A percentile compares a stretch with the other conserved stretches of the same genome.
phyloP scores from a whole-genome alignment of 2,797 vertebrate genomes.

The Dendrocincla fuliginosa region DNA sequence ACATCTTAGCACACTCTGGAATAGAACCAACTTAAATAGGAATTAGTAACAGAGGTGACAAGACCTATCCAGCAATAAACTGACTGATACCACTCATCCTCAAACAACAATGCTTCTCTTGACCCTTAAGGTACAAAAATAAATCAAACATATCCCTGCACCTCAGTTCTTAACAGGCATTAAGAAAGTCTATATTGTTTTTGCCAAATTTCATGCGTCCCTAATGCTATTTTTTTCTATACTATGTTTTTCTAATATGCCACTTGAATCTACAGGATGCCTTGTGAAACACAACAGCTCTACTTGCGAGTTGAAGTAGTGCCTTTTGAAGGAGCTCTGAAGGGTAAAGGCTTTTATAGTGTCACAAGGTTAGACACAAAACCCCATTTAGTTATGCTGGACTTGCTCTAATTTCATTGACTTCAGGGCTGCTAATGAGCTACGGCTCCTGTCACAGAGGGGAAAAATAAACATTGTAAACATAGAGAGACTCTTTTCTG shows the following conservation, averaged over 20 bases:
- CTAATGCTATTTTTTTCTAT: background rate
- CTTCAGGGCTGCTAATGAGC: background rate
- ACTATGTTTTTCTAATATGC: background rate
- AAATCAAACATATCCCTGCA: background rate
- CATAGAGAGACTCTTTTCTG: background rate
- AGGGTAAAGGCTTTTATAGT: background rate
- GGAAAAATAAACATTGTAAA: background rate
- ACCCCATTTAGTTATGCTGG: background rate
- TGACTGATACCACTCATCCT: background rate
- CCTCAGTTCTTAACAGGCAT: background rate
- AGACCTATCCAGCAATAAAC: background rate
- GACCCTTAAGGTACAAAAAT: background rate
- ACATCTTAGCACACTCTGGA: background rate
- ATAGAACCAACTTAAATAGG: background rate
- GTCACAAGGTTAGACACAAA: background rate
- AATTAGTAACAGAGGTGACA: background rate
- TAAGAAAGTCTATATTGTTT: rapidly evolving
- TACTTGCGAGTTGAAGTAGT: background rate
- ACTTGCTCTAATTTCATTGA: constrained; percentile 19
- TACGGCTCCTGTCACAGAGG: background rate
- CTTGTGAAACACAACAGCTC: background rate
- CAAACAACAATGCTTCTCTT: background rate
- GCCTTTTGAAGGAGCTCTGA: background rate
- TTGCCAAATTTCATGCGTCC: background rate
- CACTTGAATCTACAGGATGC: background rate